Percentiles rank a stretch among this genome's conserved stretches.
These are phyloP conservation scores for Brassicogethes aeneus DNA, from an alignment of 2,888 invertebrate genomes.

Conservation along the genomic window DNA sequence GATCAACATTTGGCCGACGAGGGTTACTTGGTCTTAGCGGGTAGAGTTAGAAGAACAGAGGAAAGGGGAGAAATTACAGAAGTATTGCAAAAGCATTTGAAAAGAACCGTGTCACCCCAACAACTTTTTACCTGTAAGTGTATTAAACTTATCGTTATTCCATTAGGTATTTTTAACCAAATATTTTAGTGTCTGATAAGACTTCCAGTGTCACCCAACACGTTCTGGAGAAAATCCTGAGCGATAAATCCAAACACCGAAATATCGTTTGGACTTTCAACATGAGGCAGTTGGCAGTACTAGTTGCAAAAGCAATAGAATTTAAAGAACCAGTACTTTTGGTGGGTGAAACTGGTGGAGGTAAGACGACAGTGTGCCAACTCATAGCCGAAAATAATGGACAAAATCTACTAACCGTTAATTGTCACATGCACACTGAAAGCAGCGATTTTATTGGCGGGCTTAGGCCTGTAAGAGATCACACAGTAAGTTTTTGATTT, in stretches of 20 bases:
- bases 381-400: constrained; percentile 63
- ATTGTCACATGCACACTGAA: constrained; percentile 99
- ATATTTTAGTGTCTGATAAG: constrained; percentile 43
- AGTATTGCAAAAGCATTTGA: constrained; percentile 71
- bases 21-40: constrained; percentile 89
- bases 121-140: constrained; percentile 57
- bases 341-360: constrained; percentile 97
- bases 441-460: constrained; percentile 97
- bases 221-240: constrained; percentile 55
- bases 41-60: constrained; percentile 76
- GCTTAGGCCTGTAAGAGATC: constrained; percentile 72
- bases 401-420: constrained; percentile 68
- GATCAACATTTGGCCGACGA: constrained; percentile 95
- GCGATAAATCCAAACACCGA: constrained; percentile 51
- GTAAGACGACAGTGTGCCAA: constrained; percentile 95
- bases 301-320: constrained; percentile 74
- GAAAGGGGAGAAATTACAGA: constrained; percentile 76
- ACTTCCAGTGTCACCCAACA: constrained; percentile 71
- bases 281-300: constrained; percentile 72
- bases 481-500: constrained; percentile 32
- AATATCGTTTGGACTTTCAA: constrained; percentile 94
- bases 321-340: constrained; percentile 92
- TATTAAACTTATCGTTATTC: too few species aligned
- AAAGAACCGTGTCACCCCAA: constrained; percentile 60
- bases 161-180: too few species aligned